Conservation (phyloP, 2,797 vertebrate genomes). For the Cichlasoma orientale region DNA sequence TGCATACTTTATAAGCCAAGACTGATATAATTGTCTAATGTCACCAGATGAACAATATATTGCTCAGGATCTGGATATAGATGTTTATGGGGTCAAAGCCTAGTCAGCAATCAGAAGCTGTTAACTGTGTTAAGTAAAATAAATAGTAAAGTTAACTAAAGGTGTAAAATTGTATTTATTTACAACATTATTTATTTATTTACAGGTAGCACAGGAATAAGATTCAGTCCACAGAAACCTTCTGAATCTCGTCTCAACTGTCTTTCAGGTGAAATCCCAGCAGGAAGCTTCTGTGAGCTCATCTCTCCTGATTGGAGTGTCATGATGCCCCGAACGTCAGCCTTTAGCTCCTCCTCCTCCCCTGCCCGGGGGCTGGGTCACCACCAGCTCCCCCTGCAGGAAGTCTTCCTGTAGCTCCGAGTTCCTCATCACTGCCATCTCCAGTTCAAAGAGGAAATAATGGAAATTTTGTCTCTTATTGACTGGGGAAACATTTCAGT, state of each 20-base stretch:
- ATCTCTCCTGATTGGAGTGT: slow-evolving; percentile 69
- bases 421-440: not conserved
- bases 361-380: not conserved
- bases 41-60: not conserved
- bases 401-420: slow-evolving; percentile 44
- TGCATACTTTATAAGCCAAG: not conserved
- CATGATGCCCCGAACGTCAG: slow-evolving; percentile 68
- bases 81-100: not conserved
- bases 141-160: not conserved
- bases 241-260: not conserved
- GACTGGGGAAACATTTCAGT: slow-evolving; percentile 7
- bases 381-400: slow-evolving; percentile 49
- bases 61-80: not conserved
- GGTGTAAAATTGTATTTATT: not conserved
- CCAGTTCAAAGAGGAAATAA: slow-evolving; percentile 13
- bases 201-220: not conserved
- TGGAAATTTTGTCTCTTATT: not conserved
- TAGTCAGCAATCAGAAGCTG: not conserved
- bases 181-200: not conserved
- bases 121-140: not conserved
- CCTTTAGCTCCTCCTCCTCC: slow-evolving; percentile 26
- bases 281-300: slow-evolving; percentile 56
- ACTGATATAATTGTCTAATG: not conserved
- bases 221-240: not conserved
- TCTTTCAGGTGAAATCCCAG: slow-evolving; percentile 79